phyloP scores from a whole-genome alignment of 2,888 invertebrate species.

The Pseudoips prasinana region DNA sequence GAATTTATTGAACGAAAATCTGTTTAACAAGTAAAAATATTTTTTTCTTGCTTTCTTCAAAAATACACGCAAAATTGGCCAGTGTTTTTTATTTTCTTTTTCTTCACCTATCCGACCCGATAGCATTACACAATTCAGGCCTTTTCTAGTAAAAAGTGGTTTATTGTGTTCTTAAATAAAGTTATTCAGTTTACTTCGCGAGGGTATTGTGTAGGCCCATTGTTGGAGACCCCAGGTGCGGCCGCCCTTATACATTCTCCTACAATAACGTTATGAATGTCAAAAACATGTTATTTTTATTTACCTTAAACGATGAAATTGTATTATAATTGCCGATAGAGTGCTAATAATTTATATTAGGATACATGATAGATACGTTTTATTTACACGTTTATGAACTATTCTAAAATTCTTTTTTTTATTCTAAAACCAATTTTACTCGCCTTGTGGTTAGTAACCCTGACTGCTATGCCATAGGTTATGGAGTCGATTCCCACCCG shows the following conservation, averaged over 20 bases:
- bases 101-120: constrained; percentile 46
- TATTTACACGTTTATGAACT: no score
- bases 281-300: constrained; percentile 73
- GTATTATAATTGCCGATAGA: constrained; percentile 53
- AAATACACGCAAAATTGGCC: constrained; percentile 16
- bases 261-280: constrained; percentile 73
- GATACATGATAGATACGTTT: constrained; percentile 31
- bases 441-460: no score
- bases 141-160: constrained; percentile 74
- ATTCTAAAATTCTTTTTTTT: no score
- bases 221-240: constrained; percentile 67
- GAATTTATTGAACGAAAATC: no score
- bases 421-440: no score
- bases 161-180: constrained; percentile 80
- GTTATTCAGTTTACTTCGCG: constrained; percentile 73
- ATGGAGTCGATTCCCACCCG: no score
- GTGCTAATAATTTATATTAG: no score
- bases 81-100: constrained; percentile 39
- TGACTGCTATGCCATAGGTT: no score
- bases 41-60: constrained; percentile 12
- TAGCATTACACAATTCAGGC: constrained; percentile 58
- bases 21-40: no score
- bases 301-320: constrained; percentile 54
- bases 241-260: constrained; percentile 55
- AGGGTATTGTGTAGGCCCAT: constrained; percentile 66